These are phyloP conservation scores for Pardalotus punctatus DNA, from an alignment of 2,113 vertebrate genomes.

Conservation along the genomic window DNA sequence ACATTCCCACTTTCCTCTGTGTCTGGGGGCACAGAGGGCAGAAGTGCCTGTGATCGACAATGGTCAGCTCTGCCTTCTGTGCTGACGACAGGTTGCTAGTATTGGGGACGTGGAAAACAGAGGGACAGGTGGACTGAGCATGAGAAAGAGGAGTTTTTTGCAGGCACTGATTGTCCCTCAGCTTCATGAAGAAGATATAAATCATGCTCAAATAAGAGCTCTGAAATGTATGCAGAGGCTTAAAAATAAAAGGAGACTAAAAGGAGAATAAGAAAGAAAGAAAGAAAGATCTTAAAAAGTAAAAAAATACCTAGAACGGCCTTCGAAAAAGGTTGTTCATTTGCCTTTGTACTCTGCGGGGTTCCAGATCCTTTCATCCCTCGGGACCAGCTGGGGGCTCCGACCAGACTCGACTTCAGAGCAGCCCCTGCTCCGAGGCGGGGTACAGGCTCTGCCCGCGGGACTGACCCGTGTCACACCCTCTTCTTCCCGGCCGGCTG, in stretches of 20 bases:
- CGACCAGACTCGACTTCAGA: not conserved
- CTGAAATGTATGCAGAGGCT: not conserved
- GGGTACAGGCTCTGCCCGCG: not conserved
- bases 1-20: not conserved
- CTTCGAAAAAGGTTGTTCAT: not conserved
- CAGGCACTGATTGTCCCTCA: not conserved
- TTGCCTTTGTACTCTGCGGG: not conserved
- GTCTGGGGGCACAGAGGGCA: not conserved
- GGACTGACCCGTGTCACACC: not conserved
- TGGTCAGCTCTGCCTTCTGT: not conserved
- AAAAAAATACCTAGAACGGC: not conserved
- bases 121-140: not conserved
- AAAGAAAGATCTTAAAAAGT: not conserved
- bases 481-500: not conserved
- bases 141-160: fast-evolving
- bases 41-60: not conserved
- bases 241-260: not conserved
- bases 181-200: not conserved
- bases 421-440: not conserved
- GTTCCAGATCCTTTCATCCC: not conserved
- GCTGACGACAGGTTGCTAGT: not conserved
- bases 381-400: not conserved
- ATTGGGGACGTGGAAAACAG: not conserved
- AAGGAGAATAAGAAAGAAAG: no score
- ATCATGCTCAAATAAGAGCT: not conserved